Evolutionary conservation across 2,113 vertebrate genomes (phyloP), one percentile per base, ranked within the genome.

Genomic region (Grantiella picta): DNA sequence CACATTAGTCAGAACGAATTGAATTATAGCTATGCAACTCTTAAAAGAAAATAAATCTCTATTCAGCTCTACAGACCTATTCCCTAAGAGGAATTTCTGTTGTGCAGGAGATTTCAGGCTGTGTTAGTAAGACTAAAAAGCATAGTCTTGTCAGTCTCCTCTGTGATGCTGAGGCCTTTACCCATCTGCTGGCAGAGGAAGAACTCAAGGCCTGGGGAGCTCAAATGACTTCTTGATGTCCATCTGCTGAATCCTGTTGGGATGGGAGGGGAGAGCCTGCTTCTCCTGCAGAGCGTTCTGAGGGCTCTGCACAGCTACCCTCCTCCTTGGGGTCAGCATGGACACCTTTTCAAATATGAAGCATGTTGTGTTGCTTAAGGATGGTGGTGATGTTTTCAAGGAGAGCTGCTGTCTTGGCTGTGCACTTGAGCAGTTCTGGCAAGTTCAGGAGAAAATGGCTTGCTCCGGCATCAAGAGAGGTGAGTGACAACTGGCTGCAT

Each of bases 31-130:
- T 83, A n/a, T 71, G 36, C 45, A 86, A 52, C 20, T 64, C 65
- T 90, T 83, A 71, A 85, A 92, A 94, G 57, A 88, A 70, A 87
- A 45, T 89, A 81, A 90, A 82, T 89, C 69, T 81, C 23, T 77
- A 50, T 86, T 81, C 73, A 81, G 31, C 18, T 70, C 25, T 64
- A 42, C 64, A 81, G 40, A 63, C 16, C 36, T 89, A 17, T 63
- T 94, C 56, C 9, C n/a, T 78, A 49, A 65, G 44, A 94, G 44
- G 36, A 63, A 56, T 81, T 83, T 81, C 38, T 81, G 14, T 86
- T 70, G 35, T 90, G 68, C 35, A 36, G 63, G 31, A 53, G 35
- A 63, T 83, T 80, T 68, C 1, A 1, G 31, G 27, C 47, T 70
- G 42, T 14, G 3, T 63, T 71, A 66, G 35, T 45, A 83, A 47